phyloP scores from a whole-genome alignment of 2,797 vertebrate genomes.

The Cossypha caffra region DNA sequence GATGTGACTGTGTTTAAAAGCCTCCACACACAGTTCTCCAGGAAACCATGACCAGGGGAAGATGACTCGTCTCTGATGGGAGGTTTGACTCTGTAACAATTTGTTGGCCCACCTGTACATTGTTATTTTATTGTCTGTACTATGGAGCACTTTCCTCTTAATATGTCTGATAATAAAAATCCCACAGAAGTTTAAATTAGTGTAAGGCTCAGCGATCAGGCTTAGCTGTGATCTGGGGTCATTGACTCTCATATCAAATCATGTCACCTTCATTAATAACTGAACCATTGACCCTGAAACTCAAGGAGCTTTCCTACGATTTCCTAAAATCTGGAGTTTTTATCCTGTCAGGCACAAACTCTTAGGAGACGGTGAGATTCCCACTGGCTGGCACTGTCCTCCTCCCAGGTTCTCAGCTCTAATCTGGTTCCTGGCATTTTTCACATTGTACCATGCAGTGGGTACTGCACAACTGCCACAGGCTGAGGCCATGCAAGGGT shows the following conservation, averaged over 20 bases:
- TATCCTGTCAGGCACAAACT: background rate
- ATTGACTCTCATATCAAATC: background rate
- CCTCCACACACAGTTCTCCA: constrained; percentile 30
- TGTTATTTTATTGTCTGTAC: constrained; percentile 13
- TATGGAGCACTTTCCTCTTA: background rate
- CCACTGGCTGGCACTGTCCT: background rate
- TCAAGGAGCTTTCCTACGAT: background rate
- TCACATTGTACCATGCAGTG: rapidly evolving
- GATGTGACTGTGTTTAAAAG: background rate
- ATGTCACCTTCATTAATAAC: constrained; percentile 12
- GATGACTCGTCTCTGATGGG: rapidly evolving
- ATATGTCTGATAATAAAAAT: background rate
- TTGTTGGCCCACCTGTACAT: background rate
- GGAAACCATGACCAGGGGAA: constrained; percentile 24
- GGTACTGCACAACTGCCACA: rapidly evolving
- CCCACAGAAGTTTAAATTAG: background rate
- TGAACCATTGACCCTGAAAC: background rate
- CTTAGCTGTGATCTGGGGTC: background rate
- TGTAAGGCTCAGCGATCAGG: background rate
- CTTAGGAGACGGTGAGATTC: background rate
- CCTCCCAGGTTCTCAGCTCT: background rate
- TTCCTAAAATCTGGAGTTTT: background rate
- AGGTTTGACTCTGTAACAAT: background rate
- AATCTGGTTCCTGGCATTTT: background rate
- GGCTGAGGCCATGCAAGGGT: rapidly evolving